Percentiles rank a stretch among this genome's conserved stretches.
Evolutionary conservation across 2,797 vertebrate species (phyloP).

Genomic region (Sarcoramphus papa): DNA sequence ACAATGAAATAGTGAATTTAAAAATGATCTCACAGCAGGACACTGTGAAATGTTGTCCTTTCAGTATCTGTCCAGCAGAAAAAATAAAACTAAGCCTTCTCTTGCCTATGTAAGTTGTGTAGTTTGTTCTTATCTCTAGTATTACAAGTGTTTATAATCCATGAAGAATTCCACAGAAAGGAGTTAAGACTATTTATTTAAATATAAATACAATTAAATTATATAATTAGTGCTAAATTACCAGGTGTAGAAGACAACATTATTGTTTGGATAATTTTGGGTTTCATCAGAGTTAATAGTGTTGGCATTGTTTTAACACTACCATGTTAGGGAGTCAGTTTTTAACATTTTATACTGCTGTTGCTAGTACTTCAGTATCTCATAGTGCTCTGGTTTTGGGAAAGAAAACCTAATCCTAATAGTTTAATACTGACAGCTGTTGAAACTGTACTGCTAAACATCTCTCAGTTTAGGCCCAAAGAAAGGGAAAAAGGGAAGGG

Average conservation of each 20-base stretch:
- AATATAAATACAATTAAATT: conserved; percentile 72
- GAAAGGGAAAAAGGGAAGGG: background rate
- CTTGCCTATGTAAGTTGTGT: conserved; percentile 20
- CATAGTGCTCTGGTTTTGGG: background rate
- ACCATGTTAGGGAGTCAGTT: background rate
- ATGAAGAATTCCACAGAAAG: conserved; percentile 48
- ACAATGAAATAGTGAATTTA: background rate
- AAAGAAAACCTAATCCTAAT: background rate
- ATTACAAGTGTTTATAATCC: conserved; percentile 34
- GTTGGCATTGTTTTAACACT: conserved; percentile 11
- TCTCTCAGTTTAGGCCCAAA: conserved; percentile 32
- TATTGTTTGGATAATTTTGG: conserved; percentile 15
- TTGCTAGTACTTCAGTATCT: conserved; percentile 24
- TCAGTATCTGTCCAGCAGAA: background rate
- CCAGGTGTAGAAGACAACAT: conserved; percentile 42
- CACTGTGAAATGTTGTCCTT: background rate
- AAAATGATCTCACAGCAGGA: background rate
- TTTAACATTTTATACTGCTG: conserved; percentile 15
- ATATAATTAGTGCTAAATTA: conserved; percentile 50
- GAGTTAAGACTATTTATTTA: conserved; percentile 76
- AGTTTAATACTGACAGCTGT: background rate
- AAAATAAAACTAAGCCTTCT: background rate
- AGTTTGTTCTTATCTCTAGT: conserved; percentile 42
- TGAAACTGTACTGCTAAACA: background rate
- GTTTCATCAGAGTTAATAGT: conserved; percentile 20